These are phyloP conservation scores for Phragmatobia fuliginosa DNA, from an alignment of 2,888 invertebrate genomes.

Conservation along the genomic window DNA sequence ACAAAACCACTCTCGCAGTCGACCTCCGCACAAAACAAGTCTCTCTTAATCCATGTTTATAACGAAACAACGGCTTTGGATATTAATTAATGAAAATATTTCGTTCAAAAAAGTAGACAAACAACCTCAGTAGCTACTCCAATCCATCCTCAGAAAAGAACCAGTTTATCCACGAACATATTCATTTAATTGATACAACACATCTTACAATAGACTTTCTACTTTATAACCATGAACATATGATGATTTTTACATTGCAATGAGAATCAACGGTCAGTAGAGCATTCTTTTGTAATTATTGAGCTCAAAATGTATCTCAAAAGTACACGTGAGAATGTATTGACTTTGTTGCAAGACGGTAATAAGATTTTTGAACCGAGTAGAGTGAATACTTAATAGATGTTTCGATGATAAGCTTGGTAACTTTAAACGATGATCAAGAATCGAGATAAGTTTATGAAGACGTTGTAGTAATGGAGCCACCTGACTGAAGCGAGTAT, in stretches of 20 bases:
- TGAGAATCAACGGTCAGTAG: constrained; percentile 49
- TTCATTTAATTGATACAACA: constrained; percentile 70
- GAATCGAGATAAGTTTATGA: constrained; percentile 32
- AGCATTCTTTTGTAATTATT: constrained; percentile 72
- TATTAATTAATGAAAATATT: constrained; percentile 48
- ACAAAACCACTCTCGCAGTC: background rate
- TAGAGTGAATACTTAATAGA: constrained; percentile 18
- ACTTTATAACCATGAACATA: constrained; percentile 58
- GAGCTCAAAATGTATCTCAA: constrained; percentile 67
- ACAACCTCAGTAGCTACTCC: constrained; percentile 48
- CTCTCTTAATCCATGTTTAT: constrained; percentile 36
- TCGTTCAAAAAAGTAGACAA: constrained; percentile 42
- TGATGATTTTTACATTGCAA: constrained; percentile 51
- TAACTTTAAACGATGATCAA: constrained; percentile 19
- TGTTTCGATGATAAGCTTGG: constrained; percentile 30
- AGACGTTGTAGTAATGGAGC: constrained; percentile 30
- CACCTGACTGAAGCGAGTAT: constrained; percentile 2
- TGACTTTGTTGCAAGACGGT: constrained; percentile 38
- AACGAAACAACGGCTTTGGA: constrained; percentile 41
- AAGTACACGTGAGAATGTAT: constrained; percentile 63
- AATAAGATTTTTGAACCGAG: constrained; percentile 6
- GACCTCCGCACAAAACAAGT: background rate
- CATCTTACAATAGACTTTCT: constrained; percentile 64
- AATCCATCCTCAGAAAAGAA: constrained; percentile 52
- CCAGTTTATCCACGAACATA: constrained; percentile 55